These are phyloP conservation scores for Amiota minor DNA, from an alignment of 2,888 invertebrate genomes.

Conservation along the genomic window DNA sequence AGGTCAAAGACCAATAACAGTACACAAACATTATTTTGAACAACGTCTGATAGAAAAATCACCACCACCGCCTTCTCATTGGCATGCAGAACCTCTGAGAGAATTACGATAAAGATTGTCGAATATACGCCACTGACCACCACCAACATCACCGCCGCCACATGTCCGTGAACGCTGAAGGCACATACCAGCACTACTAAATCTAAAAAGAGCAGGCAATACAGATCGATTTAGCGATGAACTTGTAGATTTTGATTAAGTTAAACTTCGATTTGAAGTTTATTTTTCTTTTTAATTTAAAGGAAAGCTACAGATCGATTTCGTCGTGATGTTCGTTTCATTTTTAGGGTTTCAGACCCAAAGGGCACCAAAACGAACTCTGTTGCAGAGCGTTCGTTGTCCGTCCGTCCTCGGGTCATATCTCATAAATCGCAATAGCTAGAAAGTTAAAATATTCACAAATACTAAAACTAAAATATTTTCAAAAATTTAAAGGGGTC, in stretches of 20 bases:
- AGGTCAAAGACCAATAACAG: constrained; percentile 64
- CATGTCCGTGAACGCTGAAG: constrained; percentile 17
- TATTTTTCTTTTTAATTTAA: background rate
- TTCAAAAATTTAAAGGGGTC: too few species aligned
- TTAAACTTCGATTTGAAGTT: background rate
- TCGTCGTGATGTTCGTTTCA: too few species aligned
- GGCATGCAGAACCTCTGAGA: background rate
- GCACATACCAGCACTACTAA: background rate
- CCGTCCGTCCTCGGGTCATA: too few species aligned
- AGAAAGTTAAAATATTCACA: too few species aligned
- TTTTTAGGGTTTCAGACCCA: too few species aligned
- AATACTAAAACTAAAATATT: too few species aligned
- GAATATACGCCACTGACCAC: constrained; percentile 31
- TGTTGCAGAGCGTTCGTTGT: too few species aligned
- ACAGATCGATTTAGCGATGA: background rate
- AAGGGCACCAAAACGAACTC: too few species aligned
- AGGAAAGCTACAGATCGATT: too few species aligned
- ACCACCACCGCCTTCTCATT: constrained; percentile 39
- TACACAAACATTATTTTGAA: constrained; percentile 68
- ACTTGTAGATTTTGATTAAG: background rate
- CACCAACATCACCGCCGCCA: constrained; percentile 26
- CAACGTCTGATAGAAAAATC: constrained; percentile 45
- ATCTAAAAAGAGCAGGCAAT: background rate
- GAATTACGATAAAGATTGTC: too few species aligned
- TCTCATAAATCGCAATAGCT: too few species aligned